These are phyloP conservation scores for Leucopternis melanops DNA, from an alignment of 2,113 vertebrate species.

Conservation along the genomic window DNA sequence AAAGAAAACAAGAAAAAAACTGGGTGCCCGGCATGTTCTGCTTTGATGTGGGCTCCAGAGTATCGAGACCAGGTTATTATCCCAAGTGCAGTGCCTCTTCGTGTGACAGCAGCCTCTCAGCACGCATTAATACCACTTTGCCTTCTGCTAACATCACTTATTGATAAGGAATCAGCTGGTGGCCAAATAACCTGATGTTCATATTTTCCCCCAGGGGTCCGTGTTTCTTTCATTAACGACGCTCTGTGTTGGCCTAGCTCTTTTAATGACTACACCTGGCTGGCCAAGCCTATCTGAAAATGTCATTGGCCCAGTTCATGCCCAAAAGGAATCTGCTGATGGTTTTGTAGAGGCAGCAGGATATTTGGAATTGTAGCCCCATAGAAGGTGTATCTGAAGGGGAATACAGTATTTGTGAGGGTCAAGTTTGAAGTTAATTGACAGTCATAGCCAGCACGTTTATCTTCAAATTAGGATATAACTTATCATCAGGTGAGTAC, in stretches of 20 bases:
- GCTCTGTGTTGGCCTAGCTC: background rate
- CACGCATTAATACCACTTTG: background rate
- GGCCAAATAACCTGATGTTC: background rate
- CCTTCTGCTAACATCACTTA: background rate
- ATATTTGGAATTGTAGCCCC: background rate
- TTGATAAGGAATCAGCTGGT: slow-evolving; percentile 20
- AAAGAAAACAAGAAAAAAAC: background rate
- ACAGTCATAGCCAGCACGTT: background rate
- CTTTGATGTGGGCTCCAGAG: background rate
- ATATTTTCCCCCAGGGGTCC: background rate
- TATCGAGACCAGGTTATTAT: background rate
- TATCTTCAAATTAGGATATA: background rate
- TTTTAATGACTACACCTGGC: background rate
- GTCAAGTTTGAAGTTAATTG: background rate
- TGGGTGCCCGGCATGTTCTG: background rate
- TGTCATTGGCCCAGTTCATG: background rate
- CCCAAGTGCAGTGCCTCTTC: background rate
- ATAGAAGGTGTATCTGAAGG: background rate
- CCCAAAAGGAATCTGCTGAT: background rate
- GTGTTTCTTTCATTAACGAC: background rate
- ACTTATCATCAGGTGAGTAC: background rate
- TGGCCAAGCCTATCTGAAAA: background rate
- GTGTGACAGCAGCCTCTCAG: background rate
- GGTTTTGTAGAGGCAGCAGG: background rate
- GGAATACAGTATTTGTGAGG: background rate